Evolutionary conservation across 2,113 vertebrate species (phyloP).

Genomic region (Nansenia antarctica): DNA sequence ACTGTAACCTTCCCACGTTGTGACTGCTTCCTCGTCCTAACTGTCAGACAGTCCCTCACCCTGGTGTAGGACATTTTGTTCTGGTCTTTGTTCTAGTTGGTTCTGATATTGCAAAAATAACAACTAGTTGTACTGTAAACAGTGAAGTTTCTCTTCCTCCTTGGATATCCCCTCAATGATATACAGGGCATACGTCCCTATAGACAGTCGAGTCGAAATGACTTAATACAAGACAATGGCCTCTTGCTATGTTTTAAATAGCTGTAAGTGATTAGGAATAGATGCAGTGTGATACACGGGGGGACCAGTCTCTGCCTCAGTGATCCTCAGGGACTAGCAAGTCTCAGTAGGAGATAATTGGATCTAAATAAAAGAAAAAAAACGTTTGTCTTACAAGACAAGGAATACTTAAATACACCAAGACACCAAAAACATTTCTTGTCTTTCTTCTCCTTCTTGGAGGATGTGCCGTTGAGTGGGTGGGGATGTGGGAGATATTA

Average conservation of each 20-base stretch:
- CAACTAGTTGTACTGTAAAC: no score
- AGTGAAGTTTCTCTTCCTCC: no score
- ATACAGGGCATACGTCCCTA: neutral
- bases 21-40: no score
- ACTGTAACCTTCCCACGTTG: no score
- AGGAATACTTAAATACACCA: neutral
- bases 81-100: no score
- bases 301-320: conserved; percentile 38
- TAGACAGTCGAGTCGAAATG: conserved; percentile 28
- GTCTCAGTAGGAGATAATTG: conserved; percentile 30
- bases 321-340: conserved; percentile 34
- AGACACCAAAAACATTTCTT: neutral
- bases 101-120: no score
- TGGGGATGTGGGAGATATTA: neutral
- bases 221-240: conserved; percentile 17
- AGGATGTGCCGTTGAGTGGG: neutral
- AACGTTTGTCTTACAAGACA: conserved; percentile 9
- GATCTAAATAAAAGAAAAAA: conserved; percentile 18
- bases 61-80: no score
- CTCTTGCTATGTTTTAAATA: conserved; percentile 18
- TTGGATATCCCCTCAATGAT: neutral
- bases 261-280: conserved; percentile 35
- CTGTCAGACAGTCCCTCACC: no score
- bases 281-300: conserved; percentile 44
- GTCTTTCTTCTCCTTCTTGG: neutral